Evolutionary conservation across 2,113 vertebrate genomes (phyloP), one percentile per base, ranked within the genome.

Genomic region (Hiodon tergisus): DNA sequence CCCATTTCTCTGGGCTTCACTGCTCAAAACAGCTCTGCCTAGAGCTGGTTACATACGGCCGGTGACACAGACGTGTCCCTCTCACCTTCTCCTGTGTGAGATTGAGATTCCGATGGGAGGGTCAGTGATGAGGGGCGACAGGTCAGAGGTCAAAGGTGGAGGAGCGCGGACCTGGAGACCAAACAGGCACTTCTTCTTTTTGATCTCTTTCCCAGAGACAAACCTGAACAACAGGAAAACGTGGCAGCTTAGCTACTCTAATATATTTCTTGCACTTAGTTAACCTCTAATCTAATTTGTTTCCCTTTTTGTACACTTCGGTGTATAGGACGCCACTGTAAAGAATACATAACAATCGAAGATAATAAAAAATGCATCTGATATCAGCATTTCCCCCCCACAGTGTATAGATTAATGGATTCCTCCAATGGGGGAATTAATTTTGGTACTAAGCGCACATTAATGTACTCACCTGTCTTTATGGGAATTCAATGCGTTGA

Each of bases 101-200:
- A 91, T 90, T 69, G 90, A 88, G 81, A 91, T 90, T 82, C 78
- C 90, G 80, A 86, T 80, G 6, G 90, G 88, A 14, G 88, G 84
- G 74, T 91, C 91, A 0, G 93, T 90, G 78, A 92, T 93, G 80
- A 91, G 86, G 9, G 90, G 91, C 0, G 90, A 90, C 63, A 85
- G 86, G 78, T 92, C 91, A 1, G 90, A 87, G 10, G 83, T 86
- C 72, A 92, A 85, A 0, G 94, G 95, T 2, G 95, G 95, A 1
- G 94, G 95, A 14, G 91, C 89, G 73, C 94, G 91, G 13, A 92
- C 91, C 81, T 95, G 94, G 10, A 97, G 93, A 74, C 95, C 95
- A 50, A 97, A 97, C 67, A 97, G 91, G 84, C 95, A 96, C 85
- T 97, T 97, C 83, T 95, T 94, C 90, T 97, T 97, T 87, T 97